phyloP scores from a whole-genome alignment of 2,113 vertebrate genomes.

The Gavia stellata region DNA sequence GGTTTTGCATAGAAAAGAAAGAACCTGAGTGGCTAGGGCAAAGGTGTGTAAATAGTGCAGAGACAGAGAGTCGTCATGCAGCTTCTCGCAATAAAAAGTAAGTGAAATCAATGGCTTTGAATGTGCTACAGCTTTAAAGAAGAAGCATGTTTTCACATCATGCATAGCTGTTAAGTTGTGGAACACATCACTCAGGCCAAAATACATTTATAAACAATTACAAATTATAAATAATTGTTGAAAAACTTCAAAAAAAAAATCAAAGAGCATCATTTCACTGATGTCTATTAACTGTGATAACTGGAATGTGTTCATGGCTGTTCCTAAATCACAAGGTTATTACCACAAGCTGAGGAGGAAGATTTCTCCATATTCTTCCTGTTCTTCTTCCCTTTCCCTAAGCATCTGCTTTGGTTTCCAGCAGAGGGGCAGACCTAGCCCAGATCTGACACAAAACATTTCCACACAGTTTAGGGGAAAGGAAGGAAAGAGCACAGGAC shows the following conservation, averaged over 20 bases:
- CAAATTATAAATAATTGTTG: background rate
- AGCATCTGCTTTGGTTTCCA: background rate
- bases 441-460: background rate
- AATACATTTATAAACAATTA: background rate
- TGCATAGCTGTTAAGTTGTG: background rate
- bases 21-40: background rate
- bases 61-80: background rate
- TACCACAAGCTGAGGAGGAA: background rate
- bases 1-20: background rate
- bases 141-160: background rate
- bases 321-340: background rate
- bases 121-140: background rate
- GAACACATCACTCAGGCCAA: background rate
- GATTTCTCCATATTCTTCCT: background rate
- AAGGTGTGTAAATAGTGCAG: background rate
- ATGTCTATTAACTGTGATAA: background rate
- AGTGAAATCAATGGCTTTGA: background rate
- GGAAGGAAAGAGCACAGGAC: background rate
- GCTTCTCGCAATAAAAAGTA: background rate
- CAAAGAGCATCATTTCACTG: background rate
- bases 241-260: background rate
- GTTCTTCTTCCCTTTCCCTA: background rate
- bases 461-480: background rate
- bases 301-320: background rate
- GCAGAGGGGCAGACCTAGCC: background rate